A percentile compares a stretch with the other conserved stretches of the same genome.
Evolutionary conservation across 2,113 vertebrate species (phyloP).

Genomic region (Anarhynchus alexandrinus): DNA sequence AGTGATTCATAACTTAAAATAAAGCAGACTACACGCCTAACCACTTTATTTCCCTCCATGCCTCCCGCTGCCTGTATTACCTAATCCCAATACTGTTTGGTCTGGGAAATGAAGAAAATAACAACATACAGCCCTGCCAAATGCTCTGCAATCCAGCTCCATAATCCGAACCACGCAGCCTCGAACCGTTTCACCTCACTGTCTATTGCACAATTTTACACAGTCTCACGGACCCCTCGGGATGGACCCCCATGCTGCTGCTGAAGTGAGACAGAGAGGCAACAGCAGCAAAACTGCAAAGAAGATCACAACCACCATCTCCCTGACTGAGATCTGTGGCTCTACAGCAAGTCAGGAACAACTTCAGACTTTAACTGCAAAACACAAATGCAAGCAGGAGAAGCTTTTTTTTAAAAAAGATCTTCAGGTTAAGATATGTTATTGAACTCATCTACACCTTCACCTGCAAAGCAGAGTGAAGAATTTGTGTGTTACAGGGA

Average conservation of each 20-base stretch:
- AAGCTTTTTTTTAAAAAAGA: not conserved
- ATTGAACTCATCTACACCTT: not conserved
- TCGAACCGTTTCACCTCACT: not conserved
- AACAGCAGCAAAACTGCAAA: not conserved
- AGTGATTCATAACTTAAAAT: slow-evolving; percentile 12
- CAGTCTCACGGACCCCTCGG: not conserved
- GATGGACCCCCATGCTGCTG: not conserved
- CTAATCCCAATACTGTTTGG: not conserved
- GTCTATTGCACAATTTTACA: not conserved
- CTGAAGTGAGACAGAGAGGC: not conserved
- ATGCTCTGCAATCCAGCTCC: not conserved
- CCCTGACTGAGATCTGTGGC: not conserved
- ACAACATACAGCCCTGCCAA: not conserved
- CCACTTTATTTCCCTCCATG: not conserved
- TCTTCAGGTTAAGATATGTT: not conserved
- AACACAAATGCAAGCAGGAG: not conserved
- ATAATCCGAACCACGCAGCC: rapidly evolving
- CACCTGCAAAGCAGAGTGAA: not conserved
- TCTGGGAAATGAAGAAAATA: not conserved
- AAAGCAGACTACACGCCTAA: not conserved
- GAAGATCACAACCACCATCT: not conserved
- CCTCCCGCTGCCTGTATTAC: not conserved
- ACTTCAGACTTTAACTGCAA: not conserved
- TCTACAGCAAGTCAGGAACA: not conserved
- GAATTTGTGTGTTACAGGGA: not conserved